Evolutionary conservation across 2,797 vertebrate genomes (phyloP).

Genomic region (Ctenosaura bakeri): DNA sequence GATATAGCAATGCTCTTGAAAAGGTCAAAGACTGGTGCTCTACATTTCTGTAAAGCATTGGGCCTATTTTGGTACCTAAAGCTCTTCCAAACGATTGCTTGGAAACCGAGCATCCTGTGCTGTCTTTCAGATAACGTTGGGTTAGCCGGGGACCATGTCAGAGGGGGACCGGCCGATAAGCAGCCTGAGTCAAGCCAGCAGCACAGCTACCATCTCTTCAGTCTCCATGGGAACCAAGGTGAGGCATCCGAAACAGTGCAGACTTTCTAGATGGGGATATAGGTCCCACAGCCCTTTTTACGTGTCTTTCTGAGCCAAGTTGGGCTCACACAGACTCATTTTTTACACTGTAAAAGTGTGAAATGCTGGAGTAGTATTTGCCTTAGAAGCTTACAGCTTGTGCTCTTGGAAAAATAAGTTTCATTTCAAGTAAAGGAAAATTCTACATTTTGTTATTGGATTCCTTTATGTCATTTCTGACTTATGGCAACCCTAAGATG

Average conservation of each 20-base stretch:
- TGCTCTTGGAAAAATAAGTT: background rate
- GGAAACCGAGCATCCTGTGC: background rate
- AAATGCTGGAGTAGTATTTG: background rate
- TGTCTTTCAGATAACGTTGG: conserved; percentile 26
- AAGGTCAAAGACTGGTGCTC: background rate
- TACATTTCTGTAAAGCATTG: background rate
- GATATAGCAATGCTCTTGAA: background rate
- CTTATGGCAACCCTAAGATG: too few relatives aligned
- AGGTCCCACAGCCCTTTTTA: background rate
- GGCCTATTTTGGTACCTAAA: background rate
- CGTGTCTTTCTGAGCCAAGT: background rate
- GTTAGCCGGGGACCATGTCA: conserved; percentile 79
- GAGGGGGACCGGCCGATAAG: conserved; percentile 86
- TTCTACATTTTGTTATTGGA: background rate
- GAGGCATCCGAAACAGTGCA: conserved; percentile 13
- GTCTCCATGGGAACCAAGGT: conserved; percentile 83
- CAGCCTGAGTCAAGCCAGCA: conserved; percentile 86
- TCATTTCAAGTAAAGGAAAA: background rate
- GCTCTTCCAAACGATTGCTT: background rate
- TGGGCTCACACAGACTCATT: background rate
- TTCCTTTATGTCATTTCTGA: too few relatives aligned
- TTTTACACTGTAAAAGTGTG: background rate
- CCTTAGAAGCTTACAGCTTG: background rate
- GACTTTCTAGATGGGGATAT: background rate
- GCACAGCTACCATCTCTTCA: conserved; percentile 86